Evolutionary conservation across 1,140 invertebrate species (phyloP).

Genomic region (Anastrepha obliqua): DNA sequence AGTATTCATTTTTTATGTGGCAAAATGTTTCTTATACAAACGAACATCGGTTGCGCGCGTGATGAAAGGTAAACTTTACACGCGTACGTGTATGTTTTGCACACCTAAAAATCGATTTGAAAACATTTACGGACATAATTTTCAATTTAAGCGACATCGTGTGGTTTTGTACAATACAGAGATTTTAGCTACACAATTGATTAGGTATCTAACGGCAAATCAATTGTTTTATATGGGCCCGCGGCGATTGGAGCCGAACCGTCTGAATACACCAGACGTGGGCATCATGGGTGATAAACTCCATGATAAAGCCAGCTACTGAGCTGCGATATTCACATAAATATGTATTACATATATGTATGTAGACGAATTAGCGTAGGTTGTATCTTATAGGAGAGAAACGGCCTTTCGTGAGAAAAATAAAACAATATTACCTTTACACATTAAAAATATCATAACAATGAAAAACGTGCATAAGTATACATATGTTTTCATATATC

Average conservation of each 20-base stretch:
- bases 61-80: conserved; percentile 5
- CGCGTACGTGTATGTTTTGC: neutral
- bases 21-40: neutral
- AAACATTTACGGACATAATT: neutral
- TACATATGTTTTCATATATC: neutral
- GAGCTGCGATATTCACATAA: too few relatives aligned
- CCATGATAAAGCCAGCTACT: too few relatives aligned
- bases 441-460: neutral
- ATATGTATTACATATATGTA: too few relatives aligned
- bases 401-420: neutral
- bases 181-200: neutral
- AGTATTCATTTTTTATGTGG: neutral
- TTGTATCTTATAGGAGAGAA: neutral
- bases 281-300: too few relatives aligned
- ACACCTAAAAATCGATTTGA: neutral
- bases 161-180: neutral
- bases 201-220: neutral
- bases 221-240: neutral
- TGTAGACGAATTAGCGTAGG: neutral
- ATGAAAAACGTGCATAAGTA: neutral
- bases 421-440: neutral
- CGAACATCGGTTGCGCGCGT: neutral
- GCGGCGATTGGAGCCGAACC: too few relatives aligned
- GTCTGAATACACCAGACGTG: too few relatives aligned
- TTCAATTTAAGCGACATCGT: neutral